These are phyloP conservation scores for Botia almorhae DNA, from an alignment of 2,797 vertebrate genomes.

Conservation along the genomic window DNA sequence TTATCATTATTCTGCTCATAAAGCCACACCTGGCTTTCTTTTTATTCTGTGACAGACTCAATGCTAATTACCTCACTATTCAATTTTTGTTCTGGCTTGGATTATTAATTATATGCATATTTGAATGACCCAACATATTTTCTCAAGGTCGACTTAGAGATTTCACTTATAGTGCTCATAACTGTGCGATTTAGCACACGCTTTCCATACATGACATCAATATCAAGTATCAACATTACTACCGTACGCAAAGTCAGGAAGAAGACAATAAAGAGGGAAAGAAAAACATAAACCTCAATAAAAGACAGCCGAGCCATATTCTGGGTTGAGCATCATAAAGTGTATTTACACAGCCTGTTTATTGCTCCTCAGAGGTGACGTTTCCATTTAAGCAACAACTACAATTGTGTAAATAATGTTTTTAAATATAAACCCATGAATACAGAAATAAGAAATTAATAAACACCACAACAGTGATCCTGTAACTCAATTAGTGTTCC, in stretches of 20 bases:
- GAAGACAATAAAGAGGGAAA: no score
- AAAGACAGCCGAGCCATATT: no score
- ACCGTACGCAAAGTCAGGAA: no score
- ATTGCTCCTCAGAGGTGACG: background rate
- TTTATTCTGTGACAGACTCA: conserved; percentile 42
- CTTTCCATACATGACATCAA: background rate
- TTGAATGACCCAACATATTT: conserved; percentile 33
- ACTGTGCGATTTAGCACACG: background rate
- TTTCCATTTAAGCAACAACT: no score
- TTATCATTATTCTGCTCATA: conserved; percentile 60
- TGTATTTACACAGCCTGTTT: background rate
- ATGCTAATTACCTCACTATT: conserved; percentile 55
- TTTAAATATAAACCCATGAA: no score
- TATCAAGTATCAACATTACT: no score
- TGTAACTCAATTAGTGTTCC: no score
- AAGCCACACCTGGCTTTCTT: conserved; percentile 56
- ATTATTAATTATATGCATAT: conserved; percentile 52
- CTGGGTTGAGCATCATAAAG: background rate
- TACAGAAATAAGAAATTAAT: no score
- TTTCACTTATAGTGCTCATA: background rate
- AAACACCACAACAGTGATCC: no score
- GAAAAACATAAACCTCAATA: no score
- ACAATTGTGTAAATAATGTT: no score
- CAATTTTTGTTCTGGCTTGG: conserved; percentile 42
- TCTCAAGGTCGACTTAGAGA: conserved; percentile 34